A percentile compares a stretch with the other conserved stretches of the same genome.
These are phyloP conservation scores for Cerastis rubricosa DNA, from an alignment of 2,888 invertebrate genomes.

Conservation along the genomic window DNA sequence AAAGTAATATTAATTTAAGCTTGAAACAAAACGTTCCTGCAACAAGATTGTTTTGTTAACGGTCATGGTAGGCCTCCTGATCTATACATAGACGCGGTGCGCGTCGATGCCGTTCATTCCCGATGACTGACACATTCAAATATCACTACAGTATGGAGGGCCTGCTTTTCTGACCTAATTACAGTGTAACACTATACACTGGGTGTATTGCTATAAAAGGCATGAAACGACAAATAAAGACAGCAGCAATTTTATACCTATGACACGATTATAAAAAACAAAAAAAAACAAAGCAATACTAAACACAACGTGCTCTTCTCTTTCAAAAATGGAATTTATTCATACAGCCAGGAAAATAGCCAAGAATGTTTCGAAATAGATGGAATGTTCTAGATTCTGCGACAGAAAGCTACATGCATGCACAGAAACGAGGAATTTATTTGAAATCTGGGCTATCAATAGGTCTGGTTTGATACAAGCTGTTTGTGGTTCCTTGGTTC, in stretches of 20 bases:
- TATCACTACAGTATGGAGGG: too few relatives aligned
- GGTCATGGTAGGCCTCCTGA: too few relatives aligned
- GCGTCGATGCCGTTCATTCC: too few relatives aligned
- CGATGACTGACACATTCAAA: too few relatives aligned
- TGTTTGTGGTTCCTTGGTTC: slow-evolving; percentile 10
- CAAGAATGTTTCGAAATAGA: slow-evolving; percentile 35
- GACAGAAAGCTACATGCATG: slow-evolving; percentile 25
- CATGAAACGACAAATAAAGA: neutral
- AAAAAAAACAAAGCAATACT: neutral
- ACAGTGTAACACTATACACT: neutral
- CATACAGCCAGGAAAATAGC: slow-evolving; percentile 28
- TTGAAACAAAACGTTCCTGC: too few relatives aligned
- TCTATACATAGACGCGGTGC: too few relatives aligned
- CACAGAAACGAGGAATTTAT: slow-evolving; percentile 47
- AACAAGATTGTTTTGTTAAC: too few relatives aligned
- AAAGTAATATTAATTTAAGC: too few relatives aligned
- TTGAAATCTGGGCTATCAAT: slow-evolving; percentile 16
- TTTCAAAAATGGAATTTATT: slow-evolving; percentile 51
- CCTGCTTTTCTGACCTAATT: neutral
- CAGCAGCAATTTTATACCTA: slow-evolving; percentile 15
- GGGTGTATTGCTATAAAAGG: neutral
- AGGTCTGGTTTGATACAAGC: slow-evolving; percentile 30
- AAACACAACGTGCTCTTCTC: neutral
- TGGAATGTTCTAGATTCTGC: slow-evolving; percentile 39
- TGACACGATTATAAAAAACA: neutral